Base-by-base conservation (phyloP, 2,888 invertebrate species). In the Tanaodytes sp. region DNA sequence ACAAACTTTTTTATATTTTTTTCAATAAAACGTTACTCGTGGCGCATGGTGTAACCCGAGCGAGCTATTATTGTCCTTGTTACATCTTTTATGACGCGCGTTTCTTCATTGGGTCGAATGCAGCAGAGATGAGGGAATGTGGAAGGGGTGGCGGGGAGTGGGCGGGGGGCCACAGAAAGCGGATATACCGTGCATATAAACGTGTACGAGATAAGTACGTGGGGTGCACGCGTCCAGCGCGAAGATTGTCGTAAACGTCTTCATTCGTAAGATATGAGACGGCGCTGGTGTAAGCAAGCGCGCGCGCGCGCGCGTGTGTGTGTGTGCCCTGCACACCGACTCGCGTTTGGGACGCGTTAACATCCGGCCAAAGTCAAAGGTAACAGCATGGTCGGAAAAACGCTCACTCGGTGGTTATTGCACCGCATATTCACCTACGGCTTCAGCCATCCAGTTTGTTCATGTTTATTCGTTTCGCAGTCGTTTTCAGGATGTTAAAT, bases 181-280 rank as follows among this genome's bases (percentile, higher is more conserved):
- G 63, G 71, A 64, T 68, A 55, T 55, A 75, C 73, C 73, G 68
- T 73, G 72, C 69, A 68, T 68, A 71, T 67, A 67, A 61, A 67
- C 65, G 54, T 62, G 67, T 66, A 69, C 63, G 52, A 70, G 74
- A 76, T 70, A 74, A 72, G 73, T 74, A 74, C 76, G 71, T 68
- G 61, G 68, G 67, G 71, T 64, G 72, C 58, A 65, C 49, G 54
- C 52, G 46, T 55, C 51, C 69, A 76, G 80, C 74, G 79, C 77
- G 78, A 81, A 81, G 81, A 81, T 83, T 77, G 79, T 84, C 83
- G 82, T 84, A 83, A 84, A 84, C 79, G 83, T 83, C 83, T 84
- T 82, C 82, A 83, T 84, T 79, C 80, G 79, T 81, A 80, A 84
- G 83, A 83, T 83, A 84, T 80, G 83, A 83, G 81, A 79, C 74